Percentiles rank a stretch among this genome's conserved stretches.
These are phyloP conservation scores for Takifugu rubripes DNA, from an alignment of 2,797 vertebrate genomes.

Conservation along the genomic window DNA sequence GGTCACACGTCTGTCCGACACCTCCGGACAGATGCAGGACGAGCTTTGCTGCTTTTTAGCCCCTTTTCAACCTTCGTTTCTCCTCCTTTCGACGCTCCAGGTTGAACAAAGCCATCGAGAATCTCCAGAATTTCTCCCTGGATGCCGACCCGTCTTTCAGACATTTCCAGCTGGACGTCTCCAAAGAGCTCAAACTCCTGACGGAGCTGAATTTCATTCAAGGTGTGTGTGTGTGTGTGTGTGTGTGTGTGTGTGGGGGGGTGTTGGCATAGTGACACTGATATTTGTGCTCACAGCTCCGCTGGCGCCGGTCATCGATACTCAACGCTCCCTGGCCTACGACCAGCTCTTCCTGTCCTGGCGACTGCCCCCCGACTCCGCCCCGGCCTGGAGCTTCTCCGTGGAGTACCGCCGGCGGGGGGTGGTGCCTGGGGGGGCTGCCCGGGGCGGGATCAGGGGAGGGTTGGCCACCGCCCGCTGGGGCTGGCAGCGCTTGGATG, in stretches of 20 bases:
- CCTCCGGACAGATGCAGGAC: no score
- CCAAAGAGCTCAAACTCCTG: slow-evolving; percentile 89
- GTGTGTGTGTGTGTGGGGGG: no score
- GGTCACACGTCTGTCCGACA: no score
- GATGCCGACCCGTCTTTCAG: slow-evolving; percentile 87
- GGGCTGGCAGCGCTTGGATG: slow-evolving; percentile 90
- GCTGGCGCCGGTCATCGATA: slow-evolving; percentile 91
- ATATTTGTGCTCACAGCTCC: slow-evolving; percentile 74
- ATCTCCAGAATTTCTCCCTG: slow-evolving; percentile 87
- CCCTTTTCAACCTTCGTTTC: background rate
- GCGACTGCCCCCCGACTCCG: slow-evolving; percentile 87
- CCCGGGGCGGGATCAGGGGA: slow-evolving; percentile 82
- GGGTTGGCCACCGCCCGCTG: slow-evolving; percentile 78
- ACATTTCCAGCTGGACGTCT: slow-evolving; percentile 91
- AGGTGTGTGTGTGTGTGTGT: slow-evolving; percentile 76
- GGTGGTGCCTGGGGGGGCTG: slow-evolving; percentile 74
- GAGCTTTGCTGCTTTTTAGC: no score
- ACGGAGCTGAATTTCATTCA: slow-evolving; percentile 88
- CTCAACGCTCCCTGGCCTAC: slow-evolving; percentile 92
- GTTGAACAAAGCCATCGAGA: slow-evolving; percentile 85
- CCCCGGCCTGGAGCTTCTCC: slow-evolving; percentile 88
- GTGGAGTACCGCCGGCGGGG: slow-evolving; percentile 90
- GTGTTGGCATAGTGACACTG: no score
- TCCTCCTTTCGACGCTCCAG: slow-evolving; percentile 56
- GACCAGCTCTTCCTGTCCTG: slow-evolving; percentile 96